Conservation (phyloP, 2,113 vertebrate species). For the Amblyopsis rosae region DNA sequence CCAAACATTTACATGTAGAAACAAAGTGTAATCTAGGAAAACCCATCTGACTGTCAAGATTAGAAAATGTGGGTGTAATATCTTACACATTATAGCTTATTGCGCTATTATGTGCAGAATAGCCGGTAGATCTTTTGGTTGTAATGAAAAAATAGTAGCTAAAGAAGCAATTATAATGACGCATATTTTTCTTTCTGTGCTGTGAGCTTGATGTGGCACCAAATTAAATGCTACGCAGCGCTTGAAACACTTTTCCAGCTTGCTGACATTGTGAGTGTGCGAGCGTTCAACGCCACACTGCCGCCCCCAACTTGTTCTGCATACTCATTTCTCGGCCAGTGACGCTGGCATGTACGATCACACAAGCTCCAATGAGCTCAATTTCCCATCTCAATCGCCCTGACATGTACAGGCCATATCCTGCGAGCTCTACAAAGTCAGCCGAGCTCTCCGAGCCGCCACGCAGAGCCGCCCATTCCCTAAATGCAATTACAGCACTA, state of each 20-base stretch:
- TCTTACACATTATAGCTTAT: conserved; percentile 36
- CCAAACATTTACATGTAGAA: background rate
- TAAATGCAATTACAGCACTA: conserved; percentile 76
- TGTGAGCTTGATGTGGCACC: conserved; percentile 61
- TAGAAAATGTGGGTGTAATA: conserved; percentile 27
- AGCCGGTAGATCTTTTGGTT: conserved; percentile 27
- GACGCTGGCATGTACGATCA: conserved; percentile 49
- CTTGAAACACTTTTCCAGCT: conserved; percentile 43
- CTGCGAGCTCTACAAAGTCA: conserved; percentile 61
- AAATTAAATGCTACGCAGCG: conserved; percentile 62
- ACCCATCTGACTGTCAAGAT: conserved; percentile 11
- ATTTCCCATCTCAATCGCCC: conserved; percentile 67
- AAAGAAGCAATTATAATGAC: conserved; percentile 52
- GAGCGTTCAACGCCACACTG: background rate
- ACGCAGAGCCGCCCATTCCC: conserved; percentile 61
- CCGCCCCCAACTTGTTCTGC: conserved; percentile 31
- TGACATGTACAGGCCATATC: conserved; percentile 63
- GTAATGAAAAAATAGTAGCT: conserved; percentile 37
- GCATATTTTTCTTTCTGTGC: conserved; percentile 27
- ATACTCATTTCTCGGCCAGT: conserved; percentile 42
- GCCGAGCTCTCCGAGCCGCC: conserved; percentile 42
- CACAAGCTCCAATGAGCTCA: conserved; percentile 60
- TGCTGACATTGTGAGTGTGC: conserved; percentile 36
- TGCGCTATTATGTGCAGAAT: conserved; percentile 27
- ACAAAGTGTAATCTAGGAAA: conserved; percentile 16